Evolutionary conservation across 2,113 vertebrate species (phyloP).

Genomic region (Pogonocichla stellata): DNA sequence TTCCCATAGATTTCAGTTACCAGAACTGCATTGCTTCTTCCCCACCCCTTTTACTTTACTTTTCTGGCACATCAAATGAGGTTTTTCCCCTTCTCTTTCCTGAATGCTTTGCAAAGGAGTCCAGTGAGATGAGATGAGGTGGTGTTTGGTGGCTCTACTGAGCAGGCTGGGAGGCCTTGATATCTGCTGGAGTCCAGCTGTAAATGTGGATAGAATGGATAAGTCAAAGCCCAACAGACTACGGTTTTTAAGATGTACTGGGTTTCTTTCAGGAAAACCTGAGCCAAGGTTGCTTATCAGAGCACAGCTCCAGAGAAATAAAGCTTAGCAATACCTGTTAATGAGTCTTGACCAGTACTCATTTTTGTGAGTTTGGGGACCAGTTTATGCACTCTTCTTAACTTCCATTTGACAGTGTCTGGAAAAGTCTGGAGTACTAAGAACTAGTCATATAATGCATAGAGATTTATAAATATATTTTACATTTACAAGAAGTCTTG

Average conservation of each 20-base stretch:
- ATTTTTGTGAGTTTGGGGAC: neutral
- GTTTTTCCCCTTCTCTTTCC: neutral
- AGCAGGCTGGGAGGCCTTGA: neutral
- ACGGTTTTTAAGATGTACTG: neutral
- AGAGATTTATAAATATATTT: neutral
- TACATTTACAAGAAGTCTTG: neutral
- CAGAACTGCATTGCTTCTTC: neutral
- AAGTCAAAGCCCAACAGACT: neutral
- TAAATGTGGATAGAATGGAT: neutral
- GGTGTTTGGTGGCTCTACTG: neutral
- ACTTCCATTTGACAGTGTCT: neutral
- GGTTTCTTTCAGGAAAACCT: neutral
- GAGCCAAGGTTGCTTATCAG: neutral
- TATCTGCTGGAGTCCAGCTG: conserved; percentile 4
- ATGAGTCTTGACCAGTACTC: neutral
- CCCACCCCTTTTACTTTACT: neutral
- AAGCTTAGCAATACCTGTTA: neutral
- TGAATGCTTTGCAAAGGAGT: neutral
- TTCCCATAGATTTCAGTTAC: neutral
- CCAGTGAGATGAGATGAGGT: neutral
- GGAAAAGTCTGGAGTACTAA: neutral
- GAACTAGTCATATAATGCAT: neutral
- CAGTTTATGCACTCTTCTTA: neutral
- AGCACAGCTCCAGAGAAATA: neutral
- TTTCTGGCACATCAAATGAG: neutral